Percentiles rank a stretch among this genome's conserved stretches.
Evolutionary conservation across 2,888 invertebrate genomes (phyloP).

Genomic region (Pimpla rufipes): DNA sequence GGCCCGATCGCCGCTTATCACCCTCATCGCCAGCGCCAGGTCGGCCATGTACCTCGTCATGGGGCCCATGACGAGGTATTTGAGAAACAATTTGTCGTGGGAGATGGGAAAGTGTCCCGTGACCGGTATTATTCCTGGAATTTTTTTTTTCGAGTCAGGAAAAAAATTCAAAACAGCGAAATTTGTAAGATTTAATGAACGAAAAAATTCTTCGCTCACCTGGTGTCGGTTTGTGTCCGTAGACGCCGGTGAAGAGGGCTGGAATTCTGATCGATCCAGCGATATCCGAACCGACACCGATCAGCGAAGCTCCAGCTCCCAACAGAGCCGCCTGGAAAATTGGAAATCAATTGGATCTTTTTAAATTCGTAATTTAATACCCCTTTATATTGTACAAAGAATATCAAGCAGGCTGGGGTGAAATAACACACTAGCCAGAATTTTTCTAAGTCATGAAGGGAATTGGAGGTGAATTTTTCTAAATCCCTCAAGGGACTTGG

Average conservation of each 20-base stretch:
- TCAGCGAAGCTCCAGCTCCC: constrained; percentile 91
- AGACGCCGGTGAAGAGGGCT: constrained; percentile 94
- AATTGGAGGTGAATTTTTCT: too few species aligned
- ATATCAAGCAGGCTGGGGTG: too few species aligned
- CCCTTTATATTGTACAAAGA: too few species aligned
- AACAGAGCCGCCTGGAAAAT: constrained; percentile 89
- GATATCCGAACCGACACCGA: constrained; percentile 94
- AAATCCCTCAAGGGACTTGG: too few species aligned
- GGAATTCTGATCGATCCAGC: constrained; percentile 96
- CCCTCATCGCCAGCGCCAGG: constrained; percentile 88
- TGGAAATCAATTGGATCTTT: too few species aligned
- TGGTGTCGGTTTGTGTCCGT: constrained; percentile 94
- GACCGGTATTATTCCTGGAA: constrained; percentile 86
- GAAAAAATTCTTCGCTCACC: constrained; percentile 85
- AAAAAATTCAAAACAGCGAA: too few species aligned
- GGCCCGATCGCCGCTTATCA: constrained; percentile 87
- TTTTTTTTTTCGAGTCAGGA: background rate
- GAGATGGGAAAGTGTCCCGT: constrained; percentile 88
- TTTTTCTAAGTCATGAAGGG: too few species aligned
- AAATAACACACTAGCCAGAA: too few species aligned
- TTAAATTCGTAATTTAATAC: background rate
- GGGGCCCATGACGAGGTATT: constrained; percentile 89
- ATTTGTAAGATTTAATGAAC: background rate
- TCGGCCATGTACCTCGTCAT: constrained; percentile 93
- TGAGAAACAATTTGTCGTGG: constrained; percentile 85